Evolutionary conservation across 2,113 vertebrate genomes (phyloP).

Genomic region (Scortum barcoo): DNA sequence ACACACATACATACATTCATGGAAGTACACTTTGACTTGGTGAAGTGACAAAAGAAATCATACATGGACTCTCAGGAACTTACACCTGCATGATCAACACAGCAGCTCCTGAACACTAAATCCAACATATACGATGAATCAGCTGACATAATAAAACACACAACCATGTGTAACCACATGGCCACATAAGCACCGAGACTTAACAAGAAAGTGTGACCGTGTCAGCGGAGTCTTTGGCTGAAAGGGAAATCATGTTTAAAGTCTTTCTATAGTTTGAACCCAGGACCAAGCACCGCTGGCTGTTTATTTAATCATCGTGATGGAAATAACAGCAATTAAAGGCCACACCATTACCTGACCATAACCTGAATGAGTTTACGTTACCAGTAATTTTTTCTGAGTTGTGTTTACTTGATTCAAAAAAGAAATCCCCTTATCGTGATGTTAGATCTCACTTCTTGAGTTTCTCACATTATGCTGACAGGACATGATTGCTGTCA

Average conservation of each 20-base stretch:
- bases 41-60: not conserved
- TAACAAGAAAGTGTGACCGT: constrained; percentile 38
- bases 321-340: not conserved
- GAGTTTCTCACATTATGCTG: not conserved
- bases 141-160: constrained; percentile 31
- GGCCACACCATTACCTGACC: no score
- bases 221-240: not conserved
- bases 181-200: not conserved
- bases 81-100: not conserved
- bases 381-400: not conserved
- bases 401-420: not conserved
- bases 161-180: constrained; percentile 4
- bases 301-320: not conserved
- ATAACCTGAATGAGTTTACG: not conserved
- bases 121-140: constrained; percentile 12
- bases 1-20: not conserved
- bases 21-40: no score
- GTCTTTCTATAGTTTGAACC: not conserved
- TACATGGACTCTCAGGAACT: not conserved
- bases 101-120: not conserved
- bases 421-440: not conserved
- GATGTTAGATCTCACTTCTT: not conserved
- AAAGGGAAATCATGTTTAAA: constrained; percentile 1
- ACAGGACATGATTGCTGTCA: not conserved
- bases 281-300: not conserved